Evolutionary conservation across 2,888 invertebrate species (phyloP).

Genomic region (Branchipolynoe longqiensis): DNA sequence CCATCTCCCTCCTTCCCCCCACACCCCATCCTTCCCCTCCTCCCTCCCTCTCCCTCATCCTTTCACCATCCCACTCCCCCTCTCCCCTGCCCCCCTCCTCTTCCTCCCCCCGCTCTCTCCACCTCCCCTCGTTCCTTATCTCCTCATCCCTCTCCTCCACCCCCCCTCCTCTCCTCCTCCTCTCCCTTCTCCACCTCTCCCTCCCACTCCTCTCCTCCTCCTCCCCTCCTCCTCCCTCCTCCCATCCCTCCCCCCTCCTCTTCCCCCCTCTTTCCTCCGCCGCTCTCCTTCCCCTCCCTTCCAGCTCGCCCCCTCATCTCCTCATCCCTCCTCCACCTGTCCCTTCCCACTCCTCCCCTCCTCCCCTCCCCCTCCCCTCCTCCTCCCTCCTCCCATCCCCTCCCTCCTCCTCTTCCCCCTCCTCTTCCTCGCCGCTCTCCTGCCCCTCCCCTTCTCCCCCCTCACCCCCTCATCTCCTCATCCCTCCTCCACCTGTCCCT

Average conservation of each 20-base stretch:
- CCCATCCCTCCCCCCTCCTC: neutral
- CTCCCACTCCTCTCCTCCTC: neutral
- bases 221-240: neutral
- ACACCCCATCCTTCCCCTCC: neutral
- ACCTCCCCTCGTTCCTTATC: neutral
- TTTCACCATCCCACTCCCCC: neutral
- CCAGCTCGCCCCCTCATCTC: neutral
- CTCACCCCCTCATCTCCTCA: neutral
- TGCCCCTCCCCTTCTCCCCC: neutral
- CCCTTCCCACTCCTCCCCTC: neutral
- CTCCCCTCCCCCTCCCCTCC: neutral
- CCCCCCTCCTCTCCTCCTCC: neutral
- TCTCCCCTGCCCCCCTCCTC: neutral
- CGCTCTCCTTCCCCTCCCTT: neutral
- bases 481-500: neutral
- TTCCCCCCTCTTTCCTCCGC: neutral
- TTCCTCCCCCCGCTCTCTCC: constrained; percentile 9
- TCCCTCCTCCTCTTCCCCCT: neutral
- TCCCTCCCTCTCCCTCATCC: neutral
- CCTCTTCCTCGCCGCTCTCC: neutral
- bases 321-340: neutral
- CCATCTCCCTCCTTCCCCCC: neutral
- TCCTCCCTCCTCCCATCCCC: neutral
- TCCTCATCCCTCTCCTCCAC: neutral
- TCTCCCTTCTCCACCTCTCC: neutral